Conservation (phyloP, 37 sponge, comb jelly and placozoan species). For the Mnemiopsis leidyi region DNA sequence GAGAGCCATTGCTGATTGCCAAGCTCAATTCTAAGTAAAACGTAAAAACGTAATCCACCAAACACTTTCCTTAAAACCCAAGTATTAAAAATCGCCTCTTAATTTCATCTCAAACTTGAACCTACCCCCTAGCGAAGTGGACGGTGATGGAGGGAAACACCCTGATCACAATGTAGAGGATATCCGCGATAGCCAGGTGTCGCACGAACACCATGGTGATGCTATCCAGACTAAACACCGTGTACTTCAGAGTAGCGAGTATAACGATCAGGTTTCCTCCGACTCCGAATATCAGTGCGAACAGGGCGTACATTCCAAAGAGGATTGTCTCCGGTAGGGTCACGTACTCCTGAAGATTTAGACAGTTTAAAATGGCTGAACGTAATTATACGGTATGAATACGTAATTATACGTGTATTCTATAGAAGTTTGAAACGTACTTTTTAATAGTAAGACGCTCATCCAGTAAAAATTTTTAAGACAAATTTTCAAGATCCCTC, state of each 20-base stretch:
- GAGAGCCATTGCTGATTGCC: too few species aligned
- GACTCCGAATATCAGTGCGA: conserved; percentile 1
- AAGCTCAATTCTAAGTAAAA: too few species aligned
- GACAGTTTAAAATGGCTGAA: neutral
- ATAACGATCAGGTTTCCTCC: conserved; percentile 43
- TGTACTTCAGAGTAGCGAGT: conserved; percentile 47
- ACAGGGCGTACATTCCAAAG: conserved; percentile 8
- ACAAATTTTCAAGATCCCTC: too few species aligned
- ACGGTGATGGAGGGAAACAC: conserved; percentile 23
- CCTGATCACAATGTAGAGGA: neutral
- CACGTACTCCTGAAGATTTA: neutral
- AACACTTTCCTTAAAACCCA: too few species aligned
- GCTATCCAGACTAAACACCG: conserved; percentile 50
- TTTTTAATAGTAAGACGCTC: too few species aligned
- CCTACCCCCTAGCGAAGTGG: conserved; percentile 19
- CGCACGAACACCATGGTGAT: conserved; percentile 54
- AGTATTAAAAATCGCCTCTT: too few species aligned
- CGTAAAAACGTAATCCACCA: too few species aligned
- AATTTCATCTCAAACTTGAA: too few species aligned
- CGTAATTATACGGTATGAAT: neutral
- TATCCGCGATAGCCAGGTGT: conserved; percentile 28
- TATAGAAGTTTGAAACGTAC: too few species aligned
- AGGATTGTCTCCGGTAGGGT: conserved; percentile 16
- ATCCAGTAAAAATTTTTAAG: too few species aligned
- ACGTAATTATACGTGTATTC: too few species aligned